Evolutionary conservation across 2,888 invertebrate species (phyloP).

Genomic region (Eutolmus rufibarbis): DNA sequence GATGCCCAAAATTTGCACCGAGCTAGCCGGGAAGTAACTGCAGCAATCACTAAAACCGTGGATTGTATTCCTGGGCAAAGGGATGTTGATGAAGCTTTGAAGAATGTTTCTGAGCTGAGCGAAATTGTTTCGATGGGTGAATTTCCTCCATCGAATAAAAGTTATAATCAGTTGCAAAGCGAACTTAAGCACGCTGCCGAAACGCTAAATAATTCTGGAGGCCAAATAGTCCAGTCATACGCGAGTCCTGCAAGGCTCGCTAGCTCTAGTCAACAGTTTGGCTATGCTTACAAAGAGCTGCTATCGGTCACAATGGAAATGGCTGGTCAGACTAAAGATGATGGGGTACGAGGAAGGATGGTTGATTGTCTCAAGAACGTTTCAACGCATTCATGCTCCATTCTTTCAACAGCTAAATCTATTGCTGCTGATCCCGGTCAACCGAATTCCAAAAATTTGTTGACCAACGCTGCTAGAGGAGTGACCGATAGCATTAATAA

Average conservation of each 20-base stretch:
- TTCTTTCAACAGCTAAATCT: constrained; percentile 86
- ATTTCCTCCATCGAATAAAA: constrained; percentile 77
- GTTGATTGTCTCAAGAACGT: constrained; percentile 87
- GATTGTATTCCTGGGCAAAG: constrained; percentile 91
- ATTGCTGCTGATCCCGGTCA: constrained; percentile 88
- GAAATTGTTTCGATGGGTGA: constrained; percentile 76
- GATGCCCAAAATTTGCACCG: constrained; percentile 67
- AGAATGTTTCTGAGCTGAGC: constrained; percentile 79
- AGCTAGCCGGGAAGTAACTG: constrained; percentile 75
- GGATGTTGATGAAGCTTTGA: constrained; percentile 90
- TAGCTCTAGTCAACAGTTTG: constrained; percentile 78
- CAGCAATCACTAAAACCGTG: constrained; percentile 71
- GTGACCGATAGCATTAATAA: constrained; percentile 94
- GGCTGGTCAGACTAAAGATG: constrained; percentile 82
- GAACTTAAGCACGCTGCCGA: constrained; percentile 87
- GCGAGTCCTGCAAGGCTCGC: constrained; percentile 75
- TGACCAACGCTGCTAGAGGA: constrained; percentile 85
- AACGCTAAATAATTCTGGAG: constrained; percentile 82
- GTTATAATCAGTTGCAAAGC: constrained; percentile 81
- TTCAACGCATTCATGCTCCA: constrained; percentile 84
- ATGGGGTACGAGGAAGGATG: constrained; percentile 79
- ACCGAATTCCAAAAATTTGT: constrained; percentile 88
- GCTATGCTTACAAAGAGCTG: constrained; percentile 78
- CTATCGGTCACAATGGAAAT: constrained; percentile 83
- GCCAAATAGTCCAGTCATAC: constrained; percentile 81